These are phyloP conservation scores for Tinamus major DNA, from an alignment of 2,797 vertebrate genomes.

Conservation along the genomic window DNA sequence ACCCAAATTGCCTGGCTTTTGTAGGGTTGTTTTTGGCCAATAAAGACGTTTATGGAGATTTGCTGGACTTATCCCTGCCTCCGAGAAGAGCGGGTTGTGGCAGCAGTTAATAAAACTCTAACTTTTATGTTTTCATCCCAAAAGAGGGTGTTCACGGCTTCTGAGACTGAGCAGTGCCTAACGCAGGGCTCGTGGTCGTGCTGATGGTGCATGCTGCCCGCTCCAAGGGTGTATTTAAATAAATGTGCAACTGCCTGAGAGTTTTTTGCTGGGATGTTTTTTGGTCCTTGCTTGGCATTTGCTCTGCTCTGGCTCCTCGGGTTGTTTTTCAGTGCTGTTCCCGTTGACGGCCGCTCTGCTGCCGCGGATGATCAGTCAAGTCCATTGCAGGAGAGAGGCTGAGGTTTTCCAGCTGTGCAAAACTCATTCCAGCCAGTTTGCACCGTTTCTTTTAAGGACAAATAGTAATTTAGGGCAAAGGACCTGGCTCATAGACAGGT, in stretches of 20 bases:
- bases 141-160: accelerated
- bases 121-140: accelerated
- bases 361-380: background rate
- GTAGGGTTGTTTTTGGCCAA: background rate
- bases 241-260: accelerated
- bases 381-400: background rate
- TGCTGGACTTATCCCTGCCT: accelerated
- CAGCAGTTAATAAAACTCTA: background rate
- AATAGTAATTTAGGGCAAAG: background rate
- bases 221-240: accelerated
- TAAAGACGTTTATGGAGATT: background rate
- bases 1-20: background rate
- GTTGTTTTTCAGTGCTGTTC: accelerated
- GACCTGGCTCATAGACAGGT: accelerated
- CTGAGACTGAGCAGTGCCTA: background rate
- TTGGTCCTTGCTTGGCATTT: background rate
- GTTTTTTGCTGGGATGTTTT: background rate
- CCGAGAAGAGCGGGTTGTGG: accelerated
- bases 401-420: background rate
- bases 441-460: background rate
- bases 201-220: accelerated
- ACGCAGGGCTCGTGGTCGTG: accelerated
- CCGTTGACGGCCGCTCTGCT: accelerated
- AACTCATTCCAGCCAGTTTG: background rate
- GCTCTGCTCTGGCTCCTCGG: accelerated